Base-by-base conservation (phyloP, 2,888 invertebrate species). In the Diloba caeruleocephala region DNA sequence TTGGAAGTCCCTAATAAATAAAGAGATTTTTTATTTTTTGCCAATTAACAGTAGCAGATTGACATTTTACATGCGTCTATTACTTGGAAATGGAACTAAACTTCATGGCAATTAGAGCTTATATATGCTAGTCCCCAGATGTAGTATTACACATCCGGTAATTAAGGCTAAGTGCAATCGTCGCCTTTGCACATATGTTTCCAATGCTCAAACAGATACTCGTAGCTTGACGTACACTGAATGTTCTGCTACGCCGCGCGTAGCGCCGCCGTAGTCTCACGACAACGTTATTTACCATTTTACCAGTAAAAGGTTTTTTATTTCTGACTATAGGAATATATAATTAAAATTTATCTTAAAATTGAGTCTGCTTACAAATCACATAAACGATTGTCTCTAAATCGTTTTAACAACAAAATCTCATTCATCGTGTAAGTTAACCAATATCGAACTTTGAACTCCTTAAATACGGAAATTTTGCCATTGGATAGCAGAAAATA, bases 401-500 rank as follows among this genome's bases (percentile, higher is more conserved):
- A 65, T 45, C 36, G 26, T n/a, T 2, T 2, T 5, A 5, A 10
- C 33, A 52, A 55, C 29, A 44, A 61, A 44, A 15, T n/a, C 12
- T 38, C 55, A 69, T 51, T 49, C 41, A 71, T 61, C 54, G 66
- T 54, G 57, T 36, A 4, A 61, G 54, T 68, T 61, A 59, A 50
- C 48, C 25, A 25, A 33, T 36, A 50, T 58, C 51, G 32, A 48
- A 31, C 13, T 38, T 32, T 29, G 25, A 38, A 56, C 31, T 42
- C 42, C 37, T 32, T 58, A 52, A 56, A 52, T 58, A 38, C 51
- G 41, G 48, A 67, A 65, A 61, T 45, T 62, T 46, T 32, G 39
- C 37, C 43, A 46, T 41, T 34, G 39, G 41, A 31, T 57, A 57
- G 56, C 63, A 64, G 69, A 72, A 79, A 83, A 82, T 82, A 81